phyloP scores from a whole-genome alignment of 2,888 invertebrate genomes.

The Oegoconia quadripuncta region DNA sequence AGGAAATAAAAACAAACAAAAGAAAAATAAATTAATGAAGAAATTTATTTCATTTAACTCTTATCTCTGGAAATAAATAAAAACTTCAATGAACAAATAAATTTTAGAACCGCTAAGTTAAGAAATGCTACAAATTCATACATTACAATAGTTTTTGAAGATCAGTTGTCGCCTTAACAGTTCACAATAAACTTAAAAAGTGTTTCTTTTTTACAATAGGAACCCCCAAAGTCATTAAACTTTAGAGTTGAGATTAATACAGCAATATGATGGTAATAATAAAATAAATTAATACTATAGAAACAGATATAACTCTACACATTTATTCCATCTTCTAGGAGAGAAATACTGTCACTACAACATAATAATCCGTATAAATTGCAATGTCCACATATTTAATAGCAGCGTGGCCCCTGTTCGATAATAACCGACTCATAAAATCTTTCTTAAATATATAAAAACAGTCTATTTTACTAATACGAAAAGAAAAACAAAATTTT shows the following conservation, averaged over 20 bases:
- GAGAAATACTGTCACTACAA: slow-evolving; percentile 6
- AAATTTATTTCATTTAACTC: slow-evolving; percentile 57
- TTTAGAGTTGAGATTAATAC: slow-evolving; percentile 1
- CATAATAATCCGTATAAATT: neutral
- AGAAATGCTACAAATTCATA: slow-evolving; percentile 47
- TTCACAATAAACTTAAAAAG: slow-evolving; percentile 28
- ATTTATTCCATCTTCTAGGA: slow-evolving; percentile 2
- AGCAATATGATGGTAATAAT: neutral
- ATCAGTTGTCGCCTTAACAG: slow-evolving; percentile 28
- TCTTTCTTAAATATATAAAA: slow-evolving; percentile 3
- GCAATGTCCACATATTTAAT: neutral
- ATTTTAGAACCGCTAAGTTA: slow-evolving; percentile 43
- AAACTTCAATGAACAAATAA: slow-evolving; percentile 52
- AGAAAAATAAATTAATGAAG: slow-evolving; percentile 47
- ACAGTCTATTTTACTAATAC: slow-evolving; percentile 7
- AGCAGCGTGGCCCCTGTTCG: neutral
- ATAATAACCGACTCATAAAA: neutral
- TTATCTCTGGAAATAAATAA: slow-evolving; percentile 55
- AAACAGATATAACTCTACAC: slow-evolving; percentile 2
- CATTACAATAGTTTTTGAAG: slow-evolving; percentile 29
- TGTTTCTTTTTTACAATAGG: slow-evolving; percentile 6
- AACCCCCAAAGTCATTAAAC: neutral
- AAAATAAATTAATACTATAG: slow-evolving; percentile 14
- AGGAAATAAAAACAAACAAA: slow-evolving; percentile 30
- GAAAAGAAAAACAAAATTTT: slow-evolving; percentile 11